Conservation (phyloP, 2,113 vertebrate genomes). For the Calyptomena viridis region DNA sequence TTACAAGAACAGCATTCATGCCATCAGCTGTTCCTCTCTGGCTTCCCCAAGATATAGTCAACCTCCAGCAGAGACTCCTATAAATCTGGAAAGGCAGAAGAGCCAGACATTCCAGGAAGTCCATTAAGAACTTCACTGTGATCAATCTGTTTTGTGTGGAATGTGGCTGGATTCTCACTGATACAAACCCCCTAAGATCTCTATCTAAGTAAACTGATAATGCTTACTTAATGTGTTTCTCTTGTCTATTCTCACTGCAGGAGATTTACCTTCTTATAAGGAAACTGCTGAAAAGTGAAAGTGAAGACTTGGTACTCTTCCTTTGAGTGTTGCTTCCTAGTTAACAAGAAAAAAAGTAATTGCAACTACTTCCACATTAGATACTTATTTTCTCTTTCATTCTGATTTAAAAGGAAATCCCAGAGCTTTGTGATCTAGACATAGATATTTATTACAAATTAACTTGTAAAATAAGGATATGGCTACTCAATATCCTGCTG, state of each 20-base stretch:
- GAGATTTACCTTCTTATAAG: neutral
- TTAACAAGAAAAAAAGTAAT: neutral
- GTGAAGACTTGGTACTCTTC: neutral
- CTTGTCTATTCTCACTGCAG: neutral
- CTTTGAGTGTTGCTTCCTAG: neutral
- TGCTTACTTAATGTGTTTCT: neutral
- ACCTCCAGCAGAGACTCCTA: neutral
- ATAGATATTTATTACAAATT: neutral
- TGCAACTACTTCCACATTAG: neutral
- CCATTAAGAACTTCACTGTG: neutral
- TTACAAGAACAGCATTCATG: neutral
- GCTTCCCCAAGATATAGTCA: neutral
- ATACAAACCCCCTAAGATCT: neutral
- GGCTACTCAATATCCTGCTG: neutral
- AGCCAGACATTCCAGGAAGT: neutral
- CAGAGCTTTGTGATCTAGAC: neutral
- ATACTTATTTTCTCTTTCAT: neutral
- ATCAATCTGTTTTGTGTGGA: neutral
- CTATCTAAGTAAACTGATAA: neutral
- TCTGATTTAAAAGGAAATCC: neutral
- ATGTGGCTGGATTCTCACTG: neutral
- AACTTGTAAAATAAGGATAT: neutral
- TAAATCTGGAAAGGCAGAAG: neutral
- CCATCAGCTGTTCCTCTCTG: neutral
- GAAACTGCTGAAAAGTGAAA: neutral